These are phyloP conservation scores for Drepana falcataria DNA, from an alignment of 2,888 invertebrate genomes.

Conservation along the genomic window DNA sequence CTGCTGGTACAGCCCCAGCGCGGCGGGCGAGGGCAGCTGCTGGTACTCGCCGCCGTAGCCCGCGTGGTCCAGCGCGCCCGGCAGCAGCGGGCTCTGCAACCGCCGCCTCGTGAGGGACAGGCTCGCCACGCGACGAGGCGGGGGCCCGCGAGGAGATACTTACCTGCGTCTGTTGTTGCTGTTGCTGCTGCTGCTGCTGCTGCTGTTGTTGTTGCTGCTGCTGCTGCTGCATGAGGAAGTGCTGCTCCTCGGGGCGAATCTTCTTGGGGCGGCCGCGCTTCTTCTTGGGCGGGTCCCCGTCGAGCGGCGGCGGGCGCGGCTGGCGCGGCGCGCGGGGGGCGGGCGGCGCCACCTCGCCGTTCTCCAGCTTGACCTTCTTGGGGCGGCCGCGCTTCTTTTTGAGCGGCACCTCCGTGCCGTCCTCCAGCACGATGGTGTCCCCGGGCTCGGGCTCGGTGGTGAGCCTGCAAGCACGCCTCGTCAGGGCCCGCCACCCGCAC, in stretches of 20 bases:
- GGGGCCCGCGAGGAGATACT: neutral
- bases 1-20: constrained; percentile 14
- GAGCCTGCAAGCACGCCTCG: constrained; percentile 51
- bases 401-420: constrained; percentile 83
- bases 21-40: constrained; percentile 23
- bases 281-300: constrained; percentile 84
- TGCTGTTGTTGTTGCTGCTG: constrained; percentile 63
- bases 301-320: constrained; percentile 47
- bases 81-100: constrained; percentile 17
- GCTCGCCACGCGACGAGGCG: too few relatives aligned
- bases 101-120: neutral
- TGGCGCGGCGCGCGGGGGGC: constrained; percentile 66
- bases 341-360: constrained; percentile 81
- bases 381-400: constrained; percentile 95
- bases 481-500: constrained; percentile 13
- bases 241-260: constrained; percentile 83
- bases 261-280: constrained; percentile 94
- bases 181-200: constrained; percentile 37
- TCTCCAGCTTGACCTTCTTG: constrained; percentile 87
- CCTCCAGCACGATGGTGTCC: constrained; percentile 77
- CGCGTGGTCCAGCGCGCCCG: constrained; percentile 31
- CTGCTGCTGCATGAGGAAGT: constrained; percentile 69
- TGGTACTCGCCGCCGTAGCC: constrained; percentile 28
- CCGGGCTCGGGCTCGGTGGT: constrained; percentile 75
- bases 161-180: constrained; percentile 9